phyloP scores from a whole-genome alignment of 2,888 invertebrate genomes.

The Lucinisca nassula region DNA sequence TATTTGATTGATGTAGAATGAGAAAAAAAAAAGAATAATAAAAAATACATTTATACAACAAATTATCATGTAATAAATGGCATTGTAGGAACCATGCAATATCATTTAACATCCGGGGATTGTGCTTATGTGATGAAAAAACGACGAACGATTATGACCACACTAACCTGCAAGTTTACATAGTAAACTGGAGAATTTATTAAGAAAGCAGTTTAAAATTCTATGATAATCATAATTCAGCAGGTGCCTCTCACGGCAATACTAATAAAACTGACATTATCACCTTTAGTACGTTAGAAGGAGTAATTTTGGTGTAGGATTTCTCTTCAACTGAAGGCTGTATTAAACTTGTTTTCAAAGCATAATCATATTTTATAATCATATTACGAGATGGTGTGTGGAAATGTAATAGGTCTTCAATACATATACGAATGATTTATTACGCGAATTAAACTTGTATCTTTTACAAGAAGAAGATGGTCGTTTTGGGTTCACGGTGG shows the following conservation, averaged over 20 bases:
- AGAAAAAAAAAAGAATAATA: too few relatives aligned
- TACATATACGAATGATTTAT: not conserved
- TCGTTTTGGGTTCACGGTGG: too few relatives aligned
- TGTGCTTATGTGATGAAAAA: too few relatives aligned
- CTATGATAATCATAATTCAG: not conserved
- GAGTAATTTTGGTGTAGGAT: not conserved
- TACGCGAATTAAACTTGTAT: not conserved
- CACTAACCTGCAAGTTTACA: not conserved
- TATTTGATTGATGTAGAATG: too few relatives aligned
- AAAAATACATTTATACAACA: too few relatives aligned
- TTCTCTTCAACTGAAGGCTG: not conserved
- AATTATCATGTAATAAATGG: too few relatives aligned
- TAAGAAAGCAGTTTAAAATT: not conserved
- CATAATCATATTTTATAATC: constrained; percentile 14
- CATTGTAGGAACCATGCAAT: too few relatives aligned
- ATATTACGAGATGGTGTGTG: constrained; percentile 5
- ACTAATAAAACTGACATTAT: constrained; percentile 4
- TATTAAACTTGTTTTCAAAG: not conserved
- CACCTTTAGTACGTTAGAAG: not conserved
- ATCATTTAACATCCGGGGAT: too few relatives aligned
- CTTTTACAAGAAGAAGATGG: too few relatives aligned
- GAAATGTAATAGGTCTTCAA: constrained; percentile 7
- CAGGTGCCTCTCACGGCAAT: not conserved
- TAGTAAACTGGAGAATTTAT: not conserved
- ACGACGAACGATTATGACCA: too few relatives aligned